phyloP scores from a whole-genome alignment of 2,888 invertebrate species.

The Eurois occulta region DNA sequence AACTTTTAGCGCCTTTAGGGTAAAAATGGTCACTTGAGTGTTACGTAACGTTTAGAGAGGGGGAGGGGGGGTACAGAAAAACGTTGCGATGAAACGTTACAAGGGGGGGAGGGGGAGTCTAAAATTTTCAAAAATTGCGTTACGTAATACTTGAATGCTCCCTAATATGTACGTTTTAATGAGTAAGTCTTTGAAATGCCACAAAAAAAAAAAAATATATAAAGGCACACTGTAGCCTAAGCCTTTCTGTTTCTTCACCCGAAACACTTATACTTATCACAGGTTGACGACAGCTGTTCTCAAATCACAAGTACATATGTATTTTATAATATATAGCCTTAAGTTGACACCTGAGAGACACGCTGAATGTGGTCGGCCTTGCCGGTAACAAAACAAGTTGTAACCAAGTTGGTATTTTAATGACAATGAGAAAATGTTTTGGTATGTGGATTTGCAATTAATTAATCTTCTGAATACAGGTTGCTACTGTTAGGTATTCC shows the following conservation, averaged over 20 bases:
- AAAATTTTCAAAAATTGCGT: no score
- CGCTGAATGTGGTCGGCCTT: constrained; percentile 57
- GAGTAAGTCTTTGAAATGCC: no score
- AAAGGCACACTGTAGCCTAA: neutral
- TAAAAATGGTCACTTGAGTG: no score
- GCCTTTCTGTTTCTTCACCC: neutral
- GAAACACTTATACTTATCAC: neutral
- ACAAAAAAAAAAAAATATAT: neutral
- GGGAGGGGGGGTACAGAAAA: no score
- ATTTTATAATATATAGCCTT: constrained; percentile 12
- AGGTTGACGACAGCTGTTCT: constrained; percentile 30
- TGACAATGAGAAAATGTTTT: constrained; percentile 39
- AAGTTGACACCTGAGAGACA: constrained; percentile 50
- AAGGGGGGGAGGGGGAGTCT: no score
- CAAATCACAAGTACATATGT: constrained; percentile 11
- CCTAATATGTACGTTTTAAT: no score
- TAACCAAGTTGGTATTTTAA: constrained; percentile 53
- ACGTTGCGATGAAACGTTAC: no score
- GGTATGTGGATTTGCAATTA: constrained; percentile 41
- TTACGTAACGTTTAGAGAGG: no score
- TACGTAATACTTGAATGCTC: no score
- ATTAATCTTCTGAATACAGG: constrained; percentile 43
- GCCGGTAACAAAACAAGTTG: constrained; percentile 49
- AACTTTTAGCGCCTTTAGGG: no score
- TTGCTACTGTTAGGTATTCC: constrained; percentile 6